Evolutionary conservation across 1,140 invertebrate genomes (phyloP).

Genomic region (Nomia melanderi): DNA sequence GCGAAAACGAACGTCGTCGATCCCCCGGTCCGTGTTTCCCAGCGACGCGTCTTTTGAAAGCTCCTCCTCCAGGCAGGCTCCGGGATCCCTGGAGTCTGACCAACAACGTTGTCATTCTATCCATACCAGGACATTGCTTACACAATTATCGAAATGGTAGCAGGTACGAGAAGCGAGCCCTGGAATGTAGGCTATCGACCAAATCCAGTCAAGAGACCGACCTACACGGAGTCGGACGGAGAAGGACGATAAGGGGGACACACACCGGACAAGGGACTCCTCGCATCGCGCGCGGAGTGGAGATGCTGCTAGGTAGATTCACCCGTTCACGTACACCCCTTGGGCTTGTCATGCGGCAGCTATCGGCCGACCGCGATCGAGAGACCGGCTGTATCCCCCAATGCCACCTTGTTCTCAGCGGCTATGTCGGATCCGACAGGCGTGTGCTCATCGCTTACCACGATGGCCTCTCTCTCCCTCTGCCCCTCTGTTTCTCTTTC

Average conservation of each 20-base stretch:
- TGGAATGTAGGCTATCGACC: conserved; percentile 62
- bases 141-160: conserved; percentile 55
- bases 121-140: conserved; percentile 42
- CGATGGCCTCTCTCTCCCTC: conserved; percentile 52
- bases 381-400: conserved; percentile 64
- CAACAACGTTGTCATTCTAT: conserved; percentile 32
- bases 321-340: conserved; percentile 68
- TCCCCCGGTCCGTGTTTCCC: too few species aligned
- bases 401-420: conserved; percentile 67
- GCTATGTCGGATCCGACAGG: conserved; percentile 64
- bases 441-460: conserved; percentile 66
- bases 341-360: conserved; percentile 68
- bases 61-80: background rate
- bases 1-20: too few species aligned
- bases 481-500: conserved; percentile 40
- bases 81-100: background rate
- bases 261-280: conserved; percentile 58
- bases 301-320: conserved; percentile 63
- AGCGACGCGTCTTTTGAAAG: conserved; percentile 2
- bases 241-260: conserved; percentile 20
- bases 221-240: conserved; percentile 19
- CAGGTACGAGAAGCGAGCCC: conserved; percentile 20
- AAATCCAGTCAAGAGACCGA: conserved; percentile 51
- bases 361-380: conserved; percentile 69
- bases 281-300: conserved; percentile 50